Evolutionary conservation across 1,140 invertebrate species (phyloP), one percentile per base, ranked within the genome.

Genomic region (Sitophilus oryzae): DNA sequence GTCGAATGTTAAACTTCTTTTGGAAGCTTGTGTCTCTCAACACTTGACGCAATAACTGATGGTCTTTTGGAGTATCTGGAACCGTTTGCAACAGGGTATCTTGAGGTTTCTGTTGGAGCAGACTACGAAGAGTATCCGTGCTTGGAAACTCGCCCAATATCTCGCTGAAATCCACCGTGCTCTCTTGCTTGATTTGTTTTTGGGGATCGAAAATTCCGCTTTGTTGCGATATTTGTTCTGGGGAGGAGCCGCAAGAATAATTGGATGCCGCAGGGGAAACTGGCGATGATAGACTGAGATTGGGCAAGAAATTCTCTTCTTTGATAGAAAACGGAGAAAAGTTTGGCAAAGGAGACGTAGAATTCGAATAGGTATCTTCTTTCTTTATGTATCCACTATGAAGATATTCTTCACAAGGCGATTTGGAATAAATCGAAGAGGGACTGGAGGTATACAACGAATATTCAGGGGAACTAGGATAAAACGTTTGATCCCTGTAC

Each of bases 11-110:
- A 66, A 86, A 84, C 61, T 86, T 83, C 67, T 82, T 83, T 70
- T 91, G 88, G 67, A 91, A 91, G 44, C 84, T 83, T 0, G 86
- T 91, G 63, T 91, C 89, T 66, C 85, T 79, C 14, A 91, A 71
- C 41, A 86, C 88, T 66, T 90, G 86, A 15, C 88, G 74, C n/a
- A 92, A 69, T 20, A 91, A 72, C 60, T 85, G 81, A 69, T 92
- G 85, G 68, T 89, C 85, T 63, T 79, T 76, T 38, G 77, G 77
- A 22, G 62, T 63, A n/a, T 63, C 62, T 15, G 53, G 52, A 9
- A 58, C 53, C 6, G 41, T 61, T 48, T 62, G 54, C 11, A 43
- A 45, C 22, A 64, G 54, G 11, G 44, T 2, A 36, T 61, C 61
- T 45, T 61, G 52, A 11, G 59, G 54, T 21, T 57, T 51, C 16